Base-by-base conservation (phyloP, 2,888 invertebrate genomes). In the Pristionchus arcanus region DNA sequence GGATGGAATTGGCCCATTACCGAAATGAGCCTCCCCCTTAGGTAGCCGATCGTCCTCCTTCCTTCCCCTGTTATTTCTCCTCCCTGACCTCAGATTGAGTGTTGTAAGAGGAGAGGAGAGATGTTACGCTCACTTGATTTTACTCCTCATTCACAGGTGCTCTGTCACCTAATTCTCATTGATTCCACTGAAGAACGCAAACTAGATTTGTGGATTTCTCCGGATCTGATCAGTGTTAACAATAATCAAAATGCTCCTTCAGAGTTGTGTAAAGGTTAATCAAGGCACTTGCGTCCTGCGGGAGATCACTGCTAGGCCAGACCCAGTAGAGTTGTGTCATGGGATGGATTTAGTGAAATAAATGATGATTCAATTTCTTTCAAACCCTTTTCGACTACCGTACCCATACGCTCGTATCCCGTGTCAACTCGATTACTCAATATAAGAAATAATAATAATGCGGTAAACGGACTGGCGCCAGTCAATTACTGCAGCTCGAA, bases 41-140 rank as follows among this genome's bases (percentile, higher is more conserved):
- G 81, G 81, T 81, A 81, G 81, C 81, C 74, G 49, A 11, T 7
- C 19, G 21, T 25, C 53, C 19, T n/a, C n/a, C 81, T 53, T 16
- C 37, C 21, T 42, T 81, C 28, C 81, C 53, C 49, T 28, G 11
- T 0, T 77, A 49, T 81, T 28, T 81, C 81, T 13, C 49, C 28
- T 49, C 16, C 49, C 81, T 81, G 49, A 81, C 49, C 81, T 37
- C 13, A 19, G 74, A 34, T 13, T 4, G 74, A 42, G 74, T 21
- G 21, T 16, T 37, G 34, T 49, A 25, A 15, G 31, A 19, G 21
- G 15, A 71, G 34, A 25, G 71, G 16, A 31, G 25, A 2, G 15
- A 81, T 81, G 81, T 53, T 81, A 81, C 81, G 81, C 81, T 81
- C 81, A 81, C 81, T 81, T 81, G 81, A n/a, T 49, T 81, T 81